A percentile compares a stretch with the other conserved stretches of the same genome.
Evolutionary conservation across 2,888 invertebrate species (phyloP).

Genomic region (Tetanocera ferruginea): DNA sequence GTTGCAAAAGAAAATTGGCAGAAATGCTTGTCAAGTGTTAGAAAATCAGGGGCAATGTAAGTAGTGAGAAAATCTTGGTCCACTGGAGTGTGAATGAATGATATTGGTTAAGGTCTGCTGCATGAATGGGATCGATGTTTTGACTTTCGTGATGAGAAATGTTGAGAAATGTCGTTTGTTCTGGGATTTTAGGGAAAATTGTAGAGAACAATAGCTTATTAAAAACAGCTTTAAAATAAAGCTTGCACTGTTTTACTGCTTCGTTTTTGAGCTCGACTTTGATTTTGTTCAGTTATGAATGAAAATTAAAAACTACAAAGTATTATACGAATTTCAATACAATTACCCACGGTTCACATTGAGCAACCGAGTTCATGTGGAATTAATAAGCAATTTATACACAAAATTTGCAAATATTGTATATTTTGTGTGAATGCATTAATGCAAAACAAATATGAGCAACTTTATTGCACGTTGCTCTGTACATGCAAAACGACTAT

Average conservation of each 20-base stretch:
- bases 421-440: neutral
- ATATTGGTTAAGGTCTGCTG: neutral
- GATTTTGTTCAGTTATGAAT: neutral
- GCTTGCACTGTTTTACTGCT: neutral
- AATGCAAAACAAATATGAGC: neutral
- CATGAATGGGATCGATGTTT: neutral
- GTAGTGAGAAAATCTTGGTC: neutral
- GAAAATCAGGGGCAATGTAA: neutral
- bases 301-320: neutral
- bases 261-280: slow-evolving; percentile 27
- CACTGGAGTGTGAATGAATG: slow-evolving; percentile 38
- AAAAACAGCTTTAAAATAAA: neutral
- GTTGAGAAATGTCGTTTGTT: neutral
- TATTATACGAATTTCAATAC: neutral
- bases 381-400: neutral
- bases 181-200: neutral
- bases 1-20: too few relatives aligned
- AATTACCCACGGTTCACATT: neutral
- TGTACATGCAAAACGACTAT: neutral
- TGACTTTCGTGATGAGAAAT: neutral
- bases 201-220: neutral
- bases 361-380: neutral
- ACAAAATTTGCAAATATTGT: neutral
- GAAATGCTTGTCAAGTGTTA: too few relatives aligned
- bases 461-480: neutral